phyloP scores from a whole-genome alignment of 2,113 vertebrate species.

The Otus sunia region DNA sequence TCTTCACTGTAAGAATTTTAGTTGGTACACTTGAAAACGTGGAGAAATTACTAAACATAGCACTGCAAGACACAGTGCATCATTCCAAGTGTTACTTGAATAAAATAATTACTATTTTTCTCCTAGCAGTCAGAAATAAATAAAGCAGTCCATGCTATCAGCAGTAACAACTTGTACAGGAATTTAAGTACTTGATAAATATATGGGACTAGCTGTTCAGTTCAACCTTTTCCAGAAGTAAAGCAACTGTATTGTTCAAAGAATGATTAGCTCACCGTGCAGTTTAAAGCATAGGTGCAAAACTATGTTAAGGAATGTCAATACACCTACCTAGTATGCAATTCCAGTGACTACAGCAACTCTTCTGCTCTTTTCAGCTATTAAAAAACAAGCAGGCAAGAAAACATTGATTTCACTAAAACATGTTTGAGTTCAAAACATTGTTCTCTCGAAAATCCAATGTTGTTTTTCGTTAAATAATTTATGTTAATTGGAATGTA shows the following conservation, averaged over 20 bases:
- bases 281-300: not conserved
- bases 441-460: not conserved
- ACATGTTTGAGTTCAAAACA: not conserved
- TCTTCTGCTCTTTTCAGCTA: not conserved
- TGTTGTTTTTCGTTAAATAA: not conserved
- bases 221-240: not conserved
- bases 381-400: not conserved
- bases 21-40: not conserved
- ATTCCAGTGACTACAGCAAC: not conserved
- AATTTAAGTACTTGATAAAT: not conserved
- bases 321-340: not conserved
- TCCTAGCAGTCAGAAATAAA: not conserved
- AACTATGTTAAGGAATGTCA: not conserved
- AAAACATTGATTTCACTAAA: accelerated
- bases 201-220: not conserved
- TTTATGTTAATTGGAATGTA: not conserved
- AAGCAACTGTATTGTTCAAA: not conserved
- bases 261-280: not conserved
- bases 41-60: not conserved
- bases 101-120: not conserved
- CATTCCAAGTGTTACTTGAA: not conserved
- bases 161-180: not conserved
- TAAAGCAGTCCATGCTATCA: not conserved
- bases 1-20: not conserved
- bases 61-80: not conserved